Evolutionary conservation across 2,797 vertebrate species (phyloP), one percentile per base, ranked within the genome.

Genomic region (Danio tinwini): DNA sequence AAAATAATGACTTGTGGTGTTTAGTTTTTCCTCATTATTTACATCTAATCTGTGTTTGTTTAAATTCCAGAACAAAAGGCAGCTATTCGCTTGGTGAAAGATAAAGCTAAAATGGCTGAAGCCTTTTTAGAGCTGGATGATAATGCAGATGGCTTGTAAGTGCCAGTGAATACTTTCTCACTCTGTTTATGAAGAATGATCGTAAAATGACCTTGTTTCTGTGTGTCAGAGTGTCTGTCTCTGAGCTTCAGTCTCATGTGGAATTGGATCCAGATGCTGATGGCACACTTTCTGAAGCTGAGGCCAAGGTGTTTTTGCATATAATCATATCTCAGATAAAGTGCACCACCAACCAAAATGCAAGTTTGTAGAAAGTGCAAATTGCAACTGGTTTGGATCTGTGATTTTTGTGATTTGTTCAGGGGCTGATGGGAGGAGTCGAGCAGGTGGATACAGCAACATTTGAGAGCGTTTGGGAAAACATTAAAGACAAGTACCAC

Each of bases 121-220:
- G 93, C 93, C 45, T 97, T 98, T 88, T 87, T 93, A 68, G 94
- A 96, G 80, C 91, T 97, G 80, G 96, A 98, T 16, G 93, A 93
- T 64, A 85, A 97, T 78, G 83, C 81, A 19, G 95, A 98, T 62
- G 95, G 95, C 76, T 75, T 88, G 96, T 97, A 88, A 95, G 96
- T 95, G 77, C 69, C 49, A 4, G 65, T 71, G 68, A 39, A 14
- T 11, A 1, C 47, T 44, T 47, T 47, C 19, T 65, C 6, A 55
- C 19, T 72, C 3, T 29, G 21, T 68, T 39, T 71, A 10, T 21
- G 29, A 9, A 50, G 7, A 16, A 55, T 74, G 6, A 39, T 13
- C 72, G 13, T 17, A 59, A 44, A 29, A 68, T 50, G 12, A 5
- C 11, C 6, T 70, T 58, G n/a, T 63, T 6, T 81, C 42, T 88